A percentile compares a stretch with the other conserved stretches of the same genome.
These are phyloP conservation scores for Stichopus chloronotus DNA, from an alignment of 35 echinoderm and acorn worm species.

Conservation along the genomic window DNA sequence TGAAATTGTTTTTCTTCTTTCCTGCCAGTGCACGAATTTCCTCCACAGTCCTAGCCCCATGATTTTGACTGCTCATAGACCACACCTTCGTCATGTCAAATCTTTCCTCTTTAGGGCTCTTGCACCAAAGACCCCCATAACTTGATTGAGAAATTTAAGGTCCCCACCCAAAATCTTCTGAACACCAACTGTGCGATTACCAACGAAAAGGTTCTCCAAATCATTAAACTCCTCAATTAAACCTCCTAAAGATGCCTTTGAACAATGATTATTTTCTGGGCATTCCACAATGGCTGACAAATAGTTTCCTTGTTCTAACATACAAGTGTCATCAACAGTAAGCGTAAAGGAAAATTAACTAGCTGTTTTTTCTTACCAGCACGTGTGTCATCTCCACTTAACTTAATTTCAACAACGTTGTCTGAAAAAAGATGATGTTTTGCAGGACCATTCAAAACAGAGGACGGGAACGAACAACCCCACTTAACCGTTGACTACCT, in stretches of 20 bases:
- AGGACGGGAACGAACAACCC: not conserved
- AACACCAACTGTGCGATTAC: not conserved
- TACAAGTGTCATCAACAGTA: conserved; percentile 12
- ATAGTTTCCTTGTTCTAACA: not conserved
- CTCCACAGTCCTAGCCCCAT: conserved; percentile 29
- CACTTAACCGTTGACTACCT: not conserved
- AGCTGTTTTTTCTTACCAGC: not conserved
- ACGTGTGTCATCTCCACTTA: conserved; percentile 13
- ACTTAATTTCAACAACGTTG: not conserved
- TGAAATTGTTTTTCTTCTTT: not conserved
- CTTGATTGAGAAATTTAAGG: conserved; percentile 52
- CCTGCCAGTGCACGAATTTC: not conserved
- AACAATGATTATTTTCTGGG: conserved; percentile 39
- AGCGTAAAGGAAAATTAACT: conserved; percentile 17
- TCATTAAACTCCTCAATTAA: not conserved
- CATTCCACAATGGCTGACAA: not conserved
- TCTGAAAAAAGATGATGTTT: not conserved
- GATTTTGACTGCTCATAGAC: conserved; percentile 44
- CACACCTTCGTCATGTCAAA: conserved; percentile 5
- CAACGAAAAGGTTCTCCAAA: not conserved
- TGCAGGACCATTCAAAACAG: conserved; percentile 11
- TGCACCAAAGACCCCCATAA: conserved; percentile 62
- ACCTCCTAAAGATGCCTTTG: not conserved
- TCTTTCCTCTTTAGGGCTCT: conserved; percentile 5
- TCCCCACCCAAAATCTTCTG: conserved; percentile 38